These are phyloP conservation scores for Heterodera filipjevi DNA, from an alignment of 2,888 invertebrate species.

Conservation along the genomic window DNA sequence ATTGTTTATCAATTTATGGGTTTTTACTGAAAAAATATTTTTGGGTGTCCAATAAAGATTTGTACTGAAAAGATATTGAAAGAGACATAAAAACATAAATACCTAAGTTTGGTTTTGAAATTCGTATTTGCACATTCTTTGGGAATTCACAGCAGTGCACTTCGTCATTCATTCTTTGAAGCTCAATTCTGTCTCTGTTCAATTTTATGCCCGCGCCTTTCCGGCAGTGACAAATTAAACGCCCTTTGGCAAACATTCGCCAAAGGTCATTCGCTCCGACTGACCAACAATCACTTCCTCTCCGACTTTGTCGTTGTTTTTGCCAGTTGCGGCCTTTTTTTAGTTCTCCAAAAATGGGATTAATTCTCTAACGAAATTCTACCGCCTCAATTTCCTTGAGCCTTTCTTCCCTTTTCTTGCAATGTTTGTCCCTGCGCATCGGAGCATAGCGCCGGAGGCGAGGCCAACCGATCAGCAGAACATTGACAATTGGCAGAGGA, in stretches of 20 bases:
- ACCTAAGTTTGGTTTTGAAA: no score
- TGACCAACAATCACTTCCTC: conserved; percentile 4
- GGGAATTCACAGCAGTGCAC: no score
- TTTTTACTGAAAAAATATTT: no score
- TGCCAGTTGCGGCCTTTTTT: conserved; percentile 2
- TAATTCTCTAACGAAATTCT: background rate
- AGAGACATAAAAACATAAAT: no score
- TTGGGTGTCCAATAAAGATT: no score
- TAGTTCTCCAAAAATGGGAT: background rate
- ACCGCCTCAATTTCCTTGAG: conserved; percentile 8
- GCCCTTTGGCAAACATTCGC: background rate
- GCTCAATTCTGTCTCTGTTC: background rate
- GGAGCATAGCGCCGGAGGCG: conserved; percentile 7
- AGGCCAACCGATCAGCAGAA: background rate
- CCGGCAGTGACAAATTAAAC: background rate
- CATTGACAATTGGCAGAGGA: background rate
- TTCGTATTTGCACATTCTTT: no score
- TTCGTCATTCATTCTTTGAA: no score
- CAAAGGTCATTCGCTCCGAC: background rate
- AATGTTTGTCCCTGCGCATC: conserved; percentile 8
- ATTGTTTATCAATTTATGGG: no score
- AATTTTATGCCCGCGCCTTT: background rate
- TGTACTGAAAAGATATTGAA: no score
- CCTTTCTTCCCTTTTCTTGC: background rate
- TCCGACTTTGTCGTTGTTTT: background rate